Conservation (phyloP, 2,113 vertebrate genomes). For the Campylorhamphus procurvoides region DNA sequence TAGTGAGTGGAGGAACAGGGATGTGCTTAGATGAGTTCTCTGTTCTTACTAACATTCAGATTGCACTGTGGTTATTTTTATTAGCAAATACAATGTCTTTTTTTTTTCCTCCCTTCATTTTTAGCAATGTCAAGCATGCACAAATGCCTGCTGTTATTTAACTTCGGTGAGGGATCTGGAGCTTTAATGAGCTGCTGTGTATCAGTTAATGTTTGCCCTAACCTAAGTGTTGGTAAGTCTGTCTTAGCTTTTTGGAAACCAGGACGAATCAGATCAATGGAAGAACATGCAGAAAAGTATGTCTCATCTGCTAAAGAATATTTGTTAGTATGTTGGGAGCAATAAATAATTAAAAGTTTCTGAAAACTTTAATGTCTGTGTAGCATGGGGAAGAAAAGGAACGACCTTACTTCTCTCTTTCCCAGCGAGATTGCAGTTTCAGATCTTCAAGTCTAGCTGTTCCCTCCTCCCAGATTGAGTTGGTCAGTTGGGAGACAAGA, state of each 20-base stretch:
- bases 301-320: not conserved
- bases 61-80: slow-evolving; percentile 15
- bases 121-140: not conserved
- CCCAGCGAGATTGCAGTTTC: not conserved
- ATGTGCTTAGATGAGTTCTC: slow-evolving; percentile 9
- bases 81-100: not conserved
- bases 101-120: not conserved
- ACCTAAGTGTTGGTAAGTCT: not conserved
- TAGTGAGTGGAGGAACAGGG: not conserved
- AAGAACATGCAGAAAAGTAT: not conserved
- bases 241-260: not conserved
- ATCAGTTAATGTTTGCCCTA: not conserved
- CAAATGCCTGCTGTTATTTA: not conserved
- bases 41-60: not conserved
- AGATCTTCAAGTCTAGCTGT: not conserved
- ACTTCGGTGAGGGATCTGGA: not conserved
- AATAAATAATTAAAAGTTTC: slow-evolving; percentile 5
- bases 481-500: not conserved
- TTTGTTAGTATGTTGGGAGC: not conserved
- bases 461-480: not conserved
- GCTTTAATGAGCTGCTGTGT: not conserved
- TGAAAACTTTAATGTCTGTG: not conserved
- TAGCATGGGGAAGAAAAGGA: not conserved
- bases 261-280: not conserved
- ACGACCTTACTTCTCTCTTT: not conserved